These are phyloP conservation scores for Calonectris borealis DNA, from an alignment of 2,113 vertebrate genomes.

Conservation along the genomic window DNA sequence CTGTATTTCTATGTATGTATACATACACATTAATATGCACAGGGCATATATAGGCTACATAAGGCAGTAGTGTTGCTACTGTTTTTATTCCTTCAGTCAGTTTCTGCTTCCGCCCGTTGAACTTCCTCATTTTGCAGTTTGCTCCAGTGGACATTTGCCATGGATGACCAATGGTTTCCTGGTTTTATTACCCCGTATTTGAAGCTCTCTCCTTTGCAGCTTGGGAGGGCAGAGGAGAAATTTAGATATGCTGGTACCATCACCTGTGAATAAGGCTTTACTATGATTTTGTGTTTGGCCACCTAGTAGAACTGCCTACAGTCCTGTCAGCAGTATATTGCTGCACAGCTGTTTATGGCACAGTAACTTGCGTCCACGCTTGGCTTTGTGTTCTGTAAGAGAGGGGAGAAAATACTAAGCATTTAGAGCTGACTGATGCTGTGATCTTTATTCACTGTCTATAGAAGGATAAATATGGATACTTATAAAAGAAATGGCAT, in stretches of 20 bases:
- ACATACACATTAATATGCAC: not conserved
- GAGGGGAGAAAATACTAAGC: not conserved
- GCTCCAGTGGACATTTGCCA: not conserved
- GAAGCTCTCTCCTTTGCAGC: not conserved
- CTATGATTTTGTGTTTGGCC: not conserved
- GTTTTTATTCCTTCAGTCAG: not conserved
- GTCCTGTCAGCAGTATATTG: not conserved
- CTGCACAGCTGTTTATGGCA: not conserved
- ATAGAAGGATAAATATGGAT: not conserved
- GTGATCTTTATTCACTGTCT: not conserved
- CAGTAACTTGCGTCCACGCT: not conserved
- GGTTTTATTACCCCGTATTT: not conserved
- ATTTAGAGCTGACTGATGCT: not conserved
- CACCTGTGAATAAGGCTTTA: not conserved
- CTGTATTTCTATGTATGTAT: not conserved
- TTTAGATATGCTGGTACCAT: not conserved
- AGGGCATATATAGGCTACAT: not conserved
- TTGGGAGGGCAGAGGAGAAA: not conserved
- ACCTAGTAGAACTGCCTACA: not conserved
- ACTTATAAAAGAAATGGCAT: not conserved
- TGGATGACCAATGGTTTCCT: not conserved
- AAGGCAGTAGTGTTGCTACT: not conserved
- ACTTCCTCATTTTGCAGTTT: not conserved
- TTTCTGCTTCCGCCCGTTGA: not conserved
- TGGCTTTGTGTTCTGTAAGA: not conserved